phyloP scores from a whole-genome alignment of 1,140 invertebrate species.

The Drosophila prosaltans region DNA sequence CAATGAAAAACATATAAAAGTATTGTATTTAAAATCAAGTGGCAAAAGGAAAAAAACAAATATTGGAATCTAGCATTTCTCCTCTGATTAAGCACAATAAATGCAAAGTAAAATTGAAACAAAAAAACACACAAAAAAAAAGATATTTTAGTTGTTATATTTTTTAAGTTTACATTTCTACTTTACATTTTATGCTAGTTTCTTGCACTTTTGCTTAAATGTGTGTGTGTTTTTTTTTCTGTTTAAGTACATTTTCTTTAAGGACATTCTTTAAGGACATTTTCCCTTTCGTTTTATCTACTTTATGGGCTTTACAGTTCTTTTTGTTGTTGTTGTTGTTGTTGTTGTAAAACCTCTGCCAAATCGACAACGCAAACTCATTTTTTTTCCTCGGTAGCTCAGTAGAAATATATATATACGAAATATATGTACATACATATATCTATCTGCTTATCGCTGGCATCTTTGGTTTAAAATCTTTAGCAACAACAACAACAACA shows the following conservation, averaged over 20 bases:
- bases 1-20: too few relatives aligned
- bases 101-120: too few relatives aligned
- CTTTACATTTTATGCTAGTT: too few relatives aligned
- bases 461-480: constrained; percentile 60
- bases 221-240: not conserved
- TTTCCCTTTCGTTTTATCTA: constrained; percentile 8
- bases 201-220: not conserved
- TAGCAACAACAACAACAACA: constrained; percentile 3
- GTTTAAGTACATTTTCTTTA: not conserved
- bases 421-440: constrained; percentile 24
- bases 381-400: constrained; percentile 52
- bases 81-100: too few relatives aligned
- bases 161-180: too few relatives aligned
- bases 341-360: constrained; percentile 5
- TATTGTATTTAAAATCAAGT: too few relatives aligned
- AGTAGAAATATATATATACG: too few relatives aligned
- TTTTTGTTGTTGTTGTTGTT: not conserved
- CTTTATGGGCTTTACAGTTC: not conserved
- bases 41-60: too few relatives aligned
- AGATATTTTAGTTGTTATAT: too few relatives aligned
- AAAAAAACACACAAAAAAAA: too few relatives aligned
- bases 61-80: too few relatives aligned
- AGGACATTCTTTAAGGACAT: not conserved
- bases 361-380: constrained; percentile 42
- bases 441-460: constrained; percentile 31